A percentile compares a stretch with the other conserved stretches of the same genome.
Conservation (phyloP, 1,140 invertebrate genomes). For the Augochlora pura region DNA sequence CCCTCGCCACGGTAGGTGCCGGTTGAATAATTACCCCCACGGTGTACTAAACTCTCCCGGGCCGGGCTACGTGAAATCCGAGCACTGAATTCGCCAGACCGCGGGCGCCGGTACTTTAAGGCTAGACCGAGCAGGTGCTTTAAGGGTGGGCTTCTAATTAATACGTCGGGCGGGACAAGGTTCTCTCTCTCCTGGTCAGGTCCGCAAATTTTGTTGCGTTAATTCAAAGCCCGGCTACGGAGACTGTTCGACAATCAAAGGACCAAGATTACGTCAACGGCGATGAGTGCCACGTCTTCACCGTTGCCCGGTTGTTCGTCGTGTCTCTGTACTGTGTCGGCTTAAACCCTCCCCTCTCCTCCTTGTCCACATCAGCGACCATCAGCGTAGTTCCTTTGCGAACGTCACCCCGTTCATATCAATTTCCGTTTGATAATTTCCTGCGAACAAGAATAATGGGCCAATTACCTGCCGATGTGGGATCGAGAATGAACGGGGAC, state of each 20-base stretch:
- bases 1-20: conserved; percentile 74
- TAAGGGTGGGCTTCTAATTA: conserved; percentile 73
- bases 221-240: conserved; percentile 36
- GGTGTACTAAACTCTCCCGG: conserved; percentile 72
- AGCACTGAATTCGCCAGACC: conserved; percentile 75
- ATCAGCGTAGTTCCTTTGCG: no score
- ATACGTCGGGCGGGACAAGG: conserved; percentile 61
- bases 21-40: conserved; percentile 79
- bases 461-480: no score
- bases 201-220: conserved; percentile 52
- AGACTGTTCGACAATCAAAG: conserved; percentile 53
- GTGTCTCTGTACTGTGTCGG: neutral
- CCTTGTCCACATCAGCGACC: no score
- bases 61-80: conserved; percentile 74
- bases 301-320: neutral
- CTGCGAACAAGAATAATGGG: no score
- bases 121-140: conserved; percentile 69
- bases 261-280: neutral
- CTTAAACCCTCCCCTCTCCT: no score
- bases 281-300: neutral
- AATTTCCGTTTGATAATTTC: no score
- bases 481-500: no score
- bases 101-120: conserved; percentile 71
- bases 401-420: no score
- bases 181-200: conserved; percentile 54